Conservation (phyloP, 2,797 vertebrate genomes). For the Danio albolineatus region DNA sequence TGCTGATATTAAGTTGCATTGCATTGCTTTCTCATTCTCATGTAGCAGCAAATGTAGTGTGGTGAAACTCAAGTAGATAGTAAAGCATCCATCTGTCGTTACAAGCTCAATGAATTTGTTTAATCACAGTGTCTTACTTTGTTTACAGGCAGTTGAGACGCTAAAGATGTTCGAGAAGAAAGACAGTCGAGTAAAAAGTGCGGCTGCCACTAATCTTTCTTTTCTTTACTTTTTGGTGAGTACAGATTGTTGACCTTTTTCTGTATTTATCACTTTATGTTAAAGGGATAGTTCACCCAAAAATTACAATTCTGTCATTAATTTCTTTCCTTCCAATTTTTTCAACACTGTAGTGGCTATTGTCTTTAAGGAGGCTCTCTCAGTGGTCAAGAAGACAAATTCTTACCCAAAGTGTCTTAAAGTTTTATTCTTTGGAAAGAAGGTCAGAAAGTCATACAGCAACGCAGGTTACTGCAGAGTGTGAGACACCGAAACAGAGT, state of each 20-base stretch:
- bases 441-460: too few relatives aligned
- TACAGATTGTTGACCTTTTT: not conserved
- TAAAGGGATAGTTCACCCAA: too few relatives aligned
- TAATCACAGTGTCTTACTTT: conserved; percentile 16
- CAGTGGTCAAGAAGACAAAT: too few relatives aligned
- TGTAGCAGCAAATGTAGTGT: conserved; percentile 23
- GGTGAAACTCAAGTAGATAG: not conserved
- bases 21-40: conserved; percentile 17
- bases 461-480: too few relatives aligned
- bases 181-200: conserved; percentile 95
- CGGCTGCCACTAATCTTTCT: conserved; percentile 96
- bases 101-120: not conserved
- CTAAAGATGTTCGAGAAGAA: conserved; percentile 98
- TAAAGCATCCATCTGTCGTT: not conserved
- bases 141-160: conserved; percentile 89
- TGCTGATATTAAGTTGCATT: conserved; percentile 7
- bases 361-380: too few relatives aligned
- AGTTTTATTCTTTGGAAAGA: too few relatives aligned
- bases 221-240: conserved; percentile 94
- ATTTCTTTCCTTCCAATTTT: too few relatives aligned
- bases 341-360: too few relatives aligned
- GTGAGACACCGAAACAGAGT: too few relatives aligned
- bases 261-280: not conserved
- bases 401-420: too few relatives aligned
- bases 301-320: too few relatives aligned